Base-by-base conservation (phyloP, 2,888 invertebrate species). In the Venusia cambrica region DNA sequence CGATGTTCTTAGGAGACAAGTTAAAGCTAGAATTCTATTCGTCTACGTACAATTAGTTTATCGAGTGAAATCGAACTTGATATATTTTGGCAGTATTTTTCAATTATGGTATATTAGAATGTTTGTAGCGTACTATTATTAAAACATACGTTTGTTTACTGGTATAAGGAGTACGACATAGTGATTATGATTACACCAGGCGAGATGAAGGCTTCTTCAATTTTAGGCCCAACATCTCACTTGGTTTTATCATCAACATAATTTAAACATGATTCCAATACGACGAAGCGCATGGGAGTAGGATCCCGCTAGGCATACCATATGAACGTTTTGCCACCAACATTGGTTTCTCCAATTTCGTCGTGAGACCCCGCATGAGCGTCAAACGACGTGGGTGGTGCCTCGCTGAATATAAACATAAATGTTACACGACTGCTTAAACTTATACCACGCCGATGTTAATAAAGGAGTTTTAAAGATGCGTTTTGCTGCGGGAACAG, bases 331-430 rank as follows among this genome's bases (percentile, higher is more conserved):
- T 52, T 56, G 57, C 63, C 60, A 67, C 64, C 63, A 62, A 57
- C 67, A 62, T 59, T 41, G 57, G 59, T 62, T 62, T 71, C 70
- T 70, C 73, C 61, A 66, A 67, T 77, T 75, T 71, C 68, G 66
- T 64, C 59, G 62, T 54, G 57, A 60, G 57, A 56, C 58, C 58
- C 60, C 16, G 43, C 30, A 37, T 52, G 59, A 62, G 49, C 57
- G 54, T 48, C 54, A 58, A 54, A 61, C 81, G 59, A 72, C 73
- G 83, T 78, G 83, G 79, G 81, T 78, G 81, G 83, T 66, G 62
- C 64, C 51, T 57, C 53, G 62, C 64, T 70, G 71, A 75, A 78
- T 76, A 77, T 77, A 81, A 77, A 77, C 74, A 66, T 70, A 65
- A 71, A 70, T 62, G 70, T 62, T 59, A 55, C 60, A 61, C 49